phyloP scores from a whole-genome alignment of 1,140 invertebrate species.

The Drosophila kepulauana region DNA sequence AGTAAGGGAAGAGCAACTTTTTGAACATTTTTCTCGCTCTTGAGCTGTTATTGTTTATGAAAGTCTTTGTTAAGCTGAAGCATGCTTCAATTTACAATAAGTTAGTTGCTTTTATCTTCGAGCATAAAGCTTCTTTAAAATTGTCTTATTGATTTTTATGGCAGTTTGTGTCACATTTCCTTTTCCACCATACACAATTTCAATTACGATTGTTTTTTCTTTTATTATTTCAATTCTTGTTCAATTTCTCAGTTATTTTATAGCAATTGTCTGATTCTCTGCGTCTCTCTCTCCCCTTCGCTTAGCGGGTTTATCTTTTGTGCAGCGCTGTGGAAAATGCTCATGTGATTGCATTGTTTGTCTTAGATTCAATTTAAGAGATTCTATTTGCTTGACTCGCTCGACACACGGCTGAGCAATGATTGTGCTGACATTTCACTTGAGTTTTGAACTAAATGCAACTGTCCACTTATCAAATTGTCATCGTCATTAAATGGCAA shows the following conservation, averaged over 20 bases:
- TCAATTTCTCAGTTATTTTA: slow-evolving; percentile 67
- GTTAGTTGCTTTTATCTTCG: background rate
- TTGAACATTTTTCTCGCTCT: background rate
- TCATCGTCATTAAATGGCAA: slow-evolving; percentile 74
- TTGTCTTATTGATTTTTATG: slow-evolving; percentile 20
- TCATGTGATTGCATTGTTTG: slow-evolving; percentile 66
- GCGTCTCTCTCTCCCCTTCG: background rate
- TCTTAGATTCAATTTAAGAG: slow-evolving; percentile 51
- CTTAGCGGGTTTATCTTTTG: background rate
- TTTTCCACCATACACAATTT: slow-evolving; percentile 44
- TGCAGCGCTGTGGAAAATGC: slow-evolving; percentile 49
- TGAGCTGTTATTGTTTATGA: background rate
- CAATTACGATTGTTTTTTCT: slow-evolving; percentile 62
- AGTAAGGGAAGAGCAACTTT: background rate
- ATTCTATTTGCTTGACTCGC: slow-evolving; percentile 9
- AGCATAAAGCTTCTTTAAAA: slow-evolving; percentile 6
- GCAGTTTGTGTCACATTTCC: slow-evolving; percentile 28
- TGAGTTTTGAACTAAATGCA: slow-evolving; percentile 28
- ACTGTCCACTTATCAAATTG: slow-evolving; percentile 66
- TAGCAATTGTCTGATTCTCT: slow-evolving; percentile 55
- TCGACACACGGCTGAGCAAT: slow-evolving; percentile 1
- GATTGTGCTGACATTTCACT: slow-evolving; percentile 29
- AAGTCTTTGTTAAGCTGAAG: slow-evolving; percentile 1
- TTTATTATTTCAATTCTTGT: slow-evolving; percentile 69
- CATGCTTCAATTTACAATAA: slow-evolving; percentile 11